A percentile compares a stretch with the other conserved stretches of the same genome.
Evolutionary conservation across 1,140 invertebrate genomes (phyloP).

Genomic region (Ctenoplectra terminalis): DNA sequence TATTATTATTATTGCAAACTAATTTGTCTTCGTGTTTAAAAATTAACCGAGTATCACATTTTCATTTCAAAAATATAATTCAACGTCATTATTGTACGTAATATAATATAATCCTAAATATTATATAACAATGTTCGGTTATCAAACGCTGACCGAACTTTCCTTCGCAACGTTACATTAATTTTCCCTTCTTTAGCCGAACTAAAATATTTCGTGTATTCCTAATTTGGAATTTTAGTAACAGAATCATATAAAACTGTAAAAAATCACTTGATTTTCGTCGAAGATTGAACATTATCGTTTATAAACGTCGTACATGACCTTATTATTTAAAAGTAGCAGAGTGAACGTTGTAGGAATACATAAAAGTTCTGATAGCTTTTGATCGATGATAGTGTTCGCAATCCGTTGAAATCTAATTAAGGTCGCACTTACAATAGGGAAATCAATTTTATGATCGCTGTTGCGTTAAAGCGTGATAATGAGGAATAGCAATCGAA

Average conservation of each 20-base stretch:
- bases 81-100: too few relatives aligned
- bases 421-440: conserved; percentile 5
- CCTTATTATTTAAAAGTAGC: neutral
- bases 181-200: too few relatives aligned
- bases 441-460: conserved; percentile 33
- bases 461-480: conserved; percentile 17
- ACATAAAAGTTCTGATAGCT: conserved; percentile 8
- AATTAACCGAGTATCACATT: too few relatives aligned
- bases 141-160: too few relatives aligned
- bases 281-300: neutral
- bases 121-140: too few relatives aligned
- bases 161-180: too few relatives aligned
- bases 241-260: neutral
- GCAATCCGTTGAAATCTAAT: conserved; percentile 32
- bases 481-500: conserved; percentile 20
- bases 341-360: conserved; percentile 2
- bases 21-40: too few relatives aligned
- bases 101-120: too few relatives aligned
- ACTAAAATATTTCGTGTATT: neutral
- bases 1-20: too few relatives aligned
- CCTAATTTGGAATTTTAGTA: neutral
- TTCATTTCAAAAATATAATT: too few relatives aligned
- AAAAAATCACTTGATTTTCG: neutral
- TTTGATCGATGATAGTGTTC: conserved; percentile 29
- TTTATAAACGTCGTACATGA: neutral